Evolutionary conservation across 30 jellyfish, hydroid and myxozoan genomes (phyloP), one percentile per base, ranked within the genome.

Genomic region (Pseudorhiza aurosa): DNA sequence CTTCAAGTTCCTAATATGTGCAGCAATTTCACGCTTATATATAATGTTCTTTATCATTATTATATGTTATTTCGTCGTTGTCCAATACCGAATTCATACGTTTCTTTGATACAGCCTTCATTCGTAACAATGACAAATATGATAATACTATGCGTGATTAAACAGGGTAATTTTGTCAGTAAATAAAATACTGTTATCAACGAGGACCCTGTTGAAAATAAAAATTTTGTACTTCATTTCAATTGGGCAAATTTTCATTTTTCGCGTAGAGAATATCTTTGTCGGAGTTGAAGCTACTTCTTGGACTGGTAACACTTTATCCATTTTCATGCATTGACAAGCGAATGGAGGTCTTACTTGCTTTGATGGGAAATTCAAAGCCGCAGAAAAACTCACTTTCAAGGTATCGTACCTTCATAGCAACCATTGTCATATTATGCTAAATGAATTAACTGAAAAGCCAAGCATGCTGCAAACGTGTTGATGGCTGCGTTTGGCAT

Each of bases 271-370:
- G 46, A 26, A 87, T 87, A 2, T 22, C 91, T 1, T 45, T 30
- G 35, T 56, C 84, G 9, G 82, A 70, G 78, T 27, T 87, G 65
- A 87, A 87, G 62, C 73, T 65, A 44, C 88, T 87, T 43, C 72
- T 77, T 11, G 90, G 72, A 19, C 68, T 87, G 31, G 96, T 87
- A 58, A 68, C 67, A 36, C 55, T 72, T 0, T 76, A 65, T 39
- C 70, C 91, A 17, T 27, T 87, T 17, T 51, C 87, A n/a, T 60
- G 15, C 39, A 77, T 87, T 37, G 96, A 87, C 71, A 44, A 76
- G 22, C 71, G 89, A 40, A 68, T 87, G 64, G 83, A 88, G 17
- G 57, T 67, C 9, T 17, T 73, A 21, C 35, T 56, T 25, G 58
- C 87, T 10, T 67, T 75, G n/a, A 29, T 75, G 46, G 91, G 91